These are phyloP conservation scores for Darwinula stevensoni DNA, from an alignment of 2,888 invertebrate genomes.

Conservation along the genomic window DNA sequence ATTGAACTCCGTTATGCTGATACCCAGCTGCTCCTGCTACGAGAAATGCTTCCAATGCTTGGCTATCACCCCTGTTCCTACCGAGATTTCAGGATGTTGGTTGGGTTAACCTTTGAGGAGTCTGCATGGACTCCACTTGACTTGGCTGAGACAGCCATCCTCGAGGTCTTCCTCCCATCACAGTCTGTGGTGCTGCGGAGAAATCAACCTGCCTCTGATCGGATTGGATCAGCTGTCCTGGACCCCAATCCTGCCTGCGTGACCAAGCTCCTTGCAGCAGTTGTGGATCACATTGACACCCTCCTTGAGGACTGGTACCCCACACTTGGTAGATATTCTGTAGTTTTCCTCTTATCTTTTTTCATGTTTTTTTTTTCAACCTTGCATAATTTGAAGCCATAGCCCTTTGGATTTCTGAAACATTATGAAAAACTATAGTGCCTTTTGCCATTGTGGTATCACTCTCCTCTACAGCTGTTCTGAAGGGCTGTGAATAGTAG, in stretches of 20 bases:
- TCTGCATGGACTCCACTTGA: conserved; percentile 50
- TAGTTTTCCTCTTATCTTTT: conserved; percentile 4
- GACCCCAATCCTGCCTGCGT: conserved; percentile 50
- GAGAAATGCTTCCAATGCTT: conserved; percentile 35
- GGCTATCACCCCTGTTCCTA: conserved; percentile 26
- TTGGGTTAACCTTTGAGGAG: conserved; percentile 4
- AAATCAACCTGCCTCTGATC: conserved; percentile 13
- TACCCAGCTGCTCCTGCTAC: conserved; percentile 44
- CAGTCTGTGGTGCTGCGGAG: conserved; percentile 27
- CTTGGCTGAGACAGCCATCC: conserved; percentile 40
- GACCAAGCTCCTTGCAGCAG: conserved; percentile 49
- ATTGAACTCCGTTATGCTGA: conserved; percentile 54
- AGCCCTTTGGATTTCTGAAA: too few relatives aligned
- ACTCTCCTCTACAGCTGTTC: too few relatives aligned
- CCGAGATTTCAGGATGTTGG: conserved; percentile 19
- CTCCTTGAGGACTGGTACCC: conserved; percentile 96
- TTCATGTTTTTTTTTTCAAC: too few relatives aligned
- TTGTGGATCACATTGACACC: conserved; percentile 84
- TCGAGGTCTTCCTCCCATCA: conserved; percentile 58
- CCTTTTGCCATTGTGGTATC: too few relatives aligned
- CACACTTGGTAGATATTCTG: conserved; percentile 37
- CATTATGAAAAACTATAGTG: too few relatives aligned
- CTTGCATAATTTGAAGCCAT: too few relatives aligned
- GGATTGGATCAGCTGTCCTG: conserved; percentile 21
- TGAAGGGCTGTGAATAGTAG: too few relatives aligned